These are phyloP conservation scores for Synodontis membranacea DNA, from an alignment of 2,113 vertebrate species.

Conservation along the genomic window DNA sequence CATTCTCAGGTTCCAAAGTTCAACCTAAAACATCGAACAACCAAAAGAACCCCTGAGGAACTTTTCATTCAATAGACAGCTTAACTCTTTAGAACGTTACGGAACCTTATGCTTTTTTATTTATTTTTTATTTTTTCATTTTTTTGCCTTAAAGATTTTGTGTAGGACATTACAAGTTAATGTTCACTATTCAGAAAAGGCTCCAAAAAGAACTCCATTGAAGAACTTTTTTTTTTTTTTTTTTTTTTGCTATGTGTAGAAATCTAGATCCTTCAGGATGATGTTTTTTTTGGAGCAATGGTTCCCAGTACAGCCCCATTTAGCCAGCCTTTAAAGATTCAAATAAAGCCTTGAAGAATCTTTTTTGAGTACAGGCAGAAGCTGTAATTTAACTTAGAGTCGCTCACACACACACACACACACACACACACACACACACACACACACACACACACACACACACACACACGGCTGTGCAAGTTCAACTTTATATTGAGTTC, in stretches of 20 bases:
- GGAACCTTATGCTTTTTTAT: too few species aligned
- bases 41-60: not conserved
- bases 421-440: not conserved
- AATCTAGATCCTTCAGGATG: not conserved
- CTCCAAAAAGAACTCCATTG: not conserved
- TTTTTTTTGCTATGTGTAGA: too few species aligned
- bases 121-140: too few species aligned
- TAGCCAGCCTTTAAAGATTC: not conserved
- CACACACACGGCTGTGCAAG: not conserved
- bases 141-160: not conserved
- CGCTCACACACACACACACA: not conserved
- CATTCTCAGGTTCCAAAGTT: not conserved
- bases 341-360: not conserved
- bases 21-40: not conserved
- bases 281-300: too few species aligned
- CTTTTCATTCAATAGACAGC: not conserved
- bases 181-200: not conserved
- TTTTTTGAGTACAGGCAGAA: too few species aligned
- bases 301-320: not conserved
- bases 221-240: not conserved
- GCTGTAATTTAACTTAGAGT: not conserved
- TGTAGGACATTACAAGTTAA: not conserved
- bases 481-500: not conserved
- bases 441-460: conserved; percentile 16
- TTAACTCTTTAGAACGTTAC: not conserved